A percentile compares a stretch with the other conserved stretches of the same genome.
Conservation (phyloP, 2,888 invertebrate genomes). For the Hoplodrina blanda region DNA sequence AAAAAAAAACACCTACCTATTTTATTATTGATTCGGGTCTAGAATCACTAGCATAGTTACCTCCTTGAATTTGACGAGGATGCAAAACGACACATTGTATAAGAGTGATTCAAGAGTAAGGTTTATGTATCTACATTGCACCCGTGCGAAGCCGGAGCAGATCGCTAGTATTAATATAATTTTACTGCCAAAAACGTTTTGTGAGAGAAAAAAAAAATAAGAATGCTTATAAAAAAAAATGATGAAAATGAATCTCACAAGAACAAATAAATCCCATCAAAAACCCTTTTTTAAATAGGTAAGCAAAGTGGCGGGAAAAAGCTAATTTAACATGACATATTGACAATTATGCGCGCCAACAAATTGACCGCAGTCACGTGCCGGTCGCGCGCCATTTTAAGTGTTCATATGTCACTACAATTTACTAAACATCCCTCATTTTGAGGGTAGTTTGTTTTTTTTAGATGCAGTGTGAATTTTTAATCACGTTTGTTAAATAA, state of each 20-base stretch:
- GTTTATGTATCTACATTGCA: too few relatives aligned
- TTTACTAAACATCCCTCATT: slow-evolving; percentile 37
- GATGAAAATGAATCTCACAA: too few relatives aligned
- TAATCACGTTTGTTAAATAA: background rate
- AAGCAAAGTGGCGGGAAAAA: background rate
- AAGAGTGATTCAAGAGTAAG: too few relatives aligned
- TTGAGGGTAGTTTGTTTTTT: slow-evolving; percentile 35
- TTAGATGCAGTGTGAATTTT: slow-evolving; percentile 6
- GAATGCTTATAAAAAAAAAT: too few relatives aligned
- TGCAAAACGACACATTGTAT: too few relatives aligned
- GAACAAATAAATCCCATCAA: slow-evolving; percentile 3
- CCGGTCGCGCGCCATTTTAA: slow-evolving; percentile 54
- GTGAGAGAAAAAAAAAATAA: background rate
- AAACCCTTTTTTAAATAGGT: too few relatives aligned
- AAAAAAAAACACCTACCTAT: too few relatives aligned
- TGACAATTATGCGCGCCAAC: slow-evolving; percentile 43
- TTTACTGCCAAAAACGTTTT: background rate
- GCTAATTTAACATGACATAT: slow-evolving; percentile 46
- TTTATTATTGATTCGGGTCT: too few relatives aligned
- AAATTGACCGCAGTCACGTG: slow-evolving; percentile 60
- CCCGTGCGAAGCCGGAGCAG: too few relatives aligned
- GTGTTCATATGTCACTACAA: slow-evolving; percentile 54
- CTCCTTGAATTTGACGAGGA: too few relatives aligned
- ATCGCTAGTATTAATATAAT: too few relatives aligned
- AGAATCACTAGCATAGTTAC: too few relatives aligned